phyloP scores from a whole-genome alignment of 2,113 vertebrate genomes.

The Plectropomus leopardus region DNA sequence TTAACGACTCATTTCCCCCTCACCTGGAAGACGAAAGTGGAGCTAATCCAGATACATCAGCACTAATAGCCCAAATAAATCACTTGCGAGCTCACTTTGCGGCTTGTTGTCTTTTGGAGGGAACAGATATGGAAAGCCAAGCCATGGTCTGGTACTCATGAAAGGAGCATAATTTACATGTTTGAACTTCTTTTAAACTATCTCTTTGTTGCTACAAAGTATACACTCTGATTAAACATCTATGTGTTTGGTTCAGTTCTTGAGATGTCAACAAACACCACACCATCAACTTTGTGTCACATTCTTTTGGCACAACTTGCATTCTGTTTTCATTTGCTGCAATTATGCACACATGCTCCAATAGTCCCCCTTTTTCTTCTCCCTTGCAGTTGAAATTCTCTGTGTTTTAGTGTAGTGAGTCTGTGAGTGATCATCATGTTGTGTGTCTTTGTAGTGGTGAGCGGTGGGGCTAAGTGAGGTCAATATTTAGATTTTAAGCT shows the following conservation, averaged over 20 bases:
- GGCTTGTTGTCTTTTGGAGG: conserved; percentile 64
- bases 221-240: conserved; percentile 14
- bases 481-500: conserved; percentile 37
- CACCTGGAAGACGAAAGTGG: conserved; percentile 67
- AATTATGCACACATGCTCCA: conserved; percentile 20
- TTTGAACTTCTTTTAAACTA: conserved; percentile 34
- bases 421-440: conserved; percentile 36
- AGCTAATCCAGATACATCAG: conserved; percentile 75
- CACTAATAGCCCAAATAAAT: conserved; percentile 76
- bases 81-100: conserved; percentile 50
- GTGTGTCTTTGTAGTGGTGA: conserved; percentile 27
- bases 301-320: conserved; percentile 36
- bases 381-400: not conserved
- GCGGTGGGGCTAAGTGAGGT: conserved; percentile 19
- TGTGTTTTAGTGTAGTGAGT: not conserved
- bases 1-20: conserved; percentile 72
- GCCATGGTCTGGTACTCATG: conserved; percentile 35
- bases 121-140: conserved; percentile 58
- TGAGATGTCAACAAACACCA: conserved; percentile 41
- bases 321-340: conserved; percentile 15
- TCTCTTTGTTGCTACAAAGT: conserved; percentile 22
- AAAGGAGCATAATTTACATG: conserved; percentile 23
- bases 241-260: conserved; percentile 12
- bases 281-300: conserved; percentile 24
- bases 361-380: not conserved